These are phyloP conservation scores for Trypoxylus dichotomus DNA, from an alignment of 1,140 invertebrate genomes.

Conservation along the genomic window DNA sequence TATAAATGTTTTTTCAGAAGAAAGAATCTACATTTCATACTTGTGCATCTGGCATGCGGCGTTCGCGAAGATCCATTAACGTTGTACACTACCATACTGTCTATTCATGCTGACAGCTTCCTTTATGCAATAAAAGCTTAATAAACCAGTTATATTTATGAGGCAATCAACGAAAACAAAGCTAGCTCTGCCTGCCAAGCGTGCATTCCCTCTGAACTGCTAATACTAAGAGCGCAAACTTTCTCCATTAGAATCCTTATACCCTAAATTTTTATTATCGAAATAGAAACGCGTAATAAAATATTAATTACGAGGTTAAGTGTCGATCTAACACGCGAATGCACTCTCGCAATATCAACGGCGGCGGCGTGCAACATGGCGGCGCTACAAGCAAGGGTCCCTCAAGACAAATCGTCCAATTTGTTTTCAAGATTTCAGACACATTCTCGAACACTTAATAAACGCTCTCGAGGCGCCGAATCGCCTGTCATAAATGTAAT, in stretches of 20 bases:
- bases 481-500: slow-evolving; percentile 39
- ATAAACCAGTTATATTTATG: no score
- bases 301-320: not conserved
- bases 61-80: no score
- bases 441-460: slow-evolving; percentile 40
- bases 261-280: not conserved
- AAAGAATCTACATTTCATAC: no score
- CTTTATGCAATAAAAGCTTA: no score
- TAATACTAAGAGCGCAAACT: no score
- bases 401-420: slow-evolving; percentile 37
- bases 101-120: no score
- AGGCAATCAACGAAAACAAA: no score
- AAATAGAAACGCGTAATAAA: not conserved
- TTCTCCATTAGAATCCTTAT: not conserved
- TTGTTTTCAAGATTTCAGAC: slow-evolving; percentile 39
- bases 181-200: no score
- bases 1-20: no score
- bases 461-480: slow-evolving; percentile 31
- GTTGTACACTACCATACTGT: no score
- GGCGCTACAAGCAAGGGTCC: not conserved
- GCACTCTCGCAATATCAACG: not conserved
- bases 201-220: no score
- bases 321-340: not conserved
- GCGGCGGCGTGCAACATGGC: not conserved
- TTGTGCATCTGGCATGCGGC: no score